phyloP scores from a whole-genome alignment of 2,888 invertebrate species.

The Stramonita haemastoma region DNA sequence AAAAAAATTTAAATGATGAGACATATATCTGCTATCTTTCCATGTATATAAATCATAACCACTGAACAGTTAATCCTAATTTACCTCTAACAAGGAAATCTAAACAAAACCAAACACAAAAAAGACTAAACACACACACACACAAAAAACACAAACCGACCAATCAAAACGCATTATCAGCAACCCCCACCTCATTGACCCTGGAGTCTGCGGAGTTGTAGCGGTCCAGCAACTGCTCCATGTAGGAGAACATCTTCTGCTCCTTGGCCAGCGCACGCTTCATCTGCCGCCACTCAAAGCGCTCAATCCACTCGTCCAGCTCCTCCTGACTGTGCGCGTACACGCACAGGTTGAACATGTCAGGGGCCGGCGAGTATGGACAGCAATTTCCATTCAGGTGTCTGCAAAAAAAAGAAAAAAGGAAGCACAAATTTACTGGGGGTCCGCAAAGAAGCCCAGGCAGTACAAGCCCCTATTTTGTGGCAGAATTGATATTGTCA shows the following conservation, averaged over 20 bases:
- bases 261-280: constrained; percentile 71
- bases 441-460: too few species aligned
- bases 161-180: neutral
- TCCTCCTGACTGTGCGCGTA: constrained; percentile 74
- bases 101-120: too few species aligned
- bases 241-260: constrained; percentile 73
- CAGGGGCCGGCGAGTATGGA: constrained; percentile 69
- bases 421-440: too few species aligned
- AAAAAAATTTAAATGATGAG: too few species aligned
- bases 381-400: constrained; percentile 61
- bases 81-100: too few species aligned
- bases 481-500: too few species aligned
- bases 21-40: too few species aligned
- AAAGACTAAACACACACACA: neutral
- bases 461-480: too few species aligned
- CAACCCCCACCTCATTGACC: constrained; percentile 65
- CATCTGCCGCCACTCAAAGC: constrained; percentile 73
- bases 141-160: neutral
- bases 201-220: constrained; percentile 65
- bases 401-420: constrained; percentile 47
- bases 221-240: constrained; percentile 70
- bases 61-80: too few species aligned
- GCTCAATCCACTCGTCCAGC: constrained; percentile 75
- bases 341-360: constrained; percentile 74
- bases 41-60: too few species aligned